phyloP scores from a whole-genome alignment of 2,113 vertebrate species.

The Sisor rabdophorus region DNA sequence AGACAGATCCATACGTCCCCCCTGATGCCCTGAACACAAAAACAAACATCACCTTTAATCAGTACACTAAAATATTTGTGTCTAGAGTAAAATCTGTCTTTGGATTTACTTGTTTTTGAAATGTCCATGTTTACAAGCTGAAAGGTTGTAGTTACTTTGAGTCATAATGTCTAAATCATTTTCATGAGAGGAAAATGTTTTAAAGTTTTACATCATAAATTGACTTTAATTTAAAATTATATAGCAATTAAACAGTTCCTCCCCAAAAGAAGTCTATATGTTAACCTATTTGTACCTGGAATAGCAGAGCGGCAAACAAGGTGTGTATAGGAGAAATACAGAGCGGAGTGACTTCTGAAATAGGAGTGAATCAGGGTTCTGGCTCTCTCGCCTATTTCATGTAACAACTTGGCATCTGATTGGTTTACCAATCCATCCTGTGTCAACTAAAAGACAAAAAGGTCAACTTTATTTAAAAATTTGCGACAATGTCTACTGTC shows the following conservation, averaged over 20 bases:
- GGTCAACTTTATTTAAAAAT: background rate
- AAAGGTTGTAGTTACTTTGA: too few species aligned
- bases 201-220: too few species aligned
- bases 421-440: slow-evolving; percentile 77
- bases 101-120: too few species aligned
- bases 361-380: slow-evolving; percentile 81
- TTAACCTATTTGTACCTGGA: slow-evolving; percentile 77
- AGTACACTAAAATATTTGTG: background rate
- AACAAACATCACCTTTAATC: background rate
- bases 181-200: too few species aligned
- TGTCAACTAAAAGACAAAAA: slow-evolving; percentile 70
- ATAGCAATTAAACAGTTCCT: too few species aligned
- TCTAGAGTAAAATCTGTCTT: too few species aligned
- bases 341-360: slow-evolving; percentile 80
- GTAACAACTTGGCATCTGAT: slow-evolving; percentile 74
- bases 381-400: slow-evolving; percentile 83
- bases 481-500: too few species aligned
- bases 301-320: slow-evolving; percentile 88
- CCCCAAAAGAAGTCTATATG: too few species aligned
- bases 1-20: slow-evolving; percentile 85
- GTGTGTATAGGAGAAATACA: slow-evolving; percentile 88
- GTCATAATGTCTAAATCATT: too few species aligned
- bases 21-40: slow-evolving; percentile 76
- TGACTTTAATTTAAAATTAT: too few species aligned
- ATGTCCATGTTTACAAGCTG: too few species aligned